Base-by-base conservation (phyloP, 2,113 vertebrate genomes). In the Salvelinus namaycush region DNA sequence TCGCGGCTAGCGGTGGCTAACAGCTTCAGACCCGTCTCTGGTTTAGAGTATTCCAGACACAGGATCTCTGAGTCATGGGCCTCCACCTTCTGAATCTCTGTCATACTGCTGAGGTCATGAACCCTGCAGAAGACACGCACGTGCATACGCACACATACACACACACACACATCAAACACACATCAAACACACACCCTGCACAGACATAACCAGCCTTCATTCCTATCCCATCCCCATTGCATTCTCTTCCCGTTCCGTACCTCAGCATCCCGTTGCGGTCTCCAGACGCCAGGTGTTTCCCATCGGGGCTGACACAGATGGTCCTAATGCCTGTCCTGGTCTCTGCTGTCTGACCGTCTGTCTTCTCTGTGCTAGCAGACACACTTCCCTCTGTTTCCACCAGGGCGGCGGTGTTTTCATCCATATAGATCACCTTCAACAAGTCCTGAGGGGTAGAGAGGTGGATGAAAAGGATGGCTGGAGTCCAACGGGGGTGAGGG, bases 21-120 rank as follows among this genome's bases (percentile, higher is more conserved):
- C 77, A 99, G 93, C 78, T 95, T 96, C 91, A 99, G 87, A 68
- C 97, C 98, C 70, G 97, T 98, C 71, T 97, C 93, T 16, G 97
- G 96, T 92, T 96, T 97, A 27, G 97, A 98, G 89, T 98, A 99
- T 78, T 99, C 96, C 72, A 99, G 86, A 78, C 97, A 97, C 1
- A 99, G 90, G 82, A 99, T 97, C 89, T 99, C 98, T 0, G 97
- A 96, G 74, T 99, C 96, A 49, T 99, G 98, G 20, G 97, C 95
- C 71, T 97, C 96, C 18, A 97, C 95, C 75, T 95, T 97, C 64
- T 99, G 89, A 87, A 97, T 93, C 92, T 98, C 97, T 81, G 86
- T 93, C 87, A 97, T 89, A 68, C 91, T 94, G 74, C 94, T 92
- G 74, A 99, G 88, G 27, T 98, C 95, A n/a, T 99, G 95, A 74